Evolutionary conservation across 1,140 invertebrate species (phyloP).

Genomic region (roundworm (Caenorhabditis elegans)): DNA sequence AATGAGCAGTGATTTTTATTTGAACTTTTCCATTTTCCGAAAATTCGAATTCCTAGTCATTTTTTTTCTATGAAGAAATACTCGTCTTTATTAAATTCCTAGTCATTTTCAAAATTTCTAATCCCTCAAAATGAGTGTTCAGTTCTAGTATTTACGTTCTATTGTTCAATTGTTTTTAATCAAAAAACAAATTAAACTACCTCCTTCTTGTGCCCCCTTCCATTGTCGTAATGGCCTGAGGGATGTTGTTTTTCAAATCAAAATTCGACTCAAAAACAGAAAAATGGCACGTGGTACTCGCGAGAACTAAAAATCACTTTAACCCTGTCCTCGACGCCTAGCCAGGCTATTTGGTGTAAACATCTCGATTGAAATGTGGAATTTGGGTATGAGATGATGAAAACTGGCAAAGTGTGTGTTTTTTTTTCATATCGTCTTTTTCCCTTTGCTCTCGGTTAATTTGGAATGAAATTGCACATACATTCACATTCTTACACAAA

Average conservation of each 20-base stretch:
- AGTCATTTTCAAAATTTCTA: too few species aligned
- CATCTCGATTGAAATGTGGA: background rate
- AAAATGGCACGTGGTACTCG: background rate
- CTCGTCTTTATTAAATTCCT: too few species aligned
- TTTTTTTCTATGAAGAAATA: too few species aligned
- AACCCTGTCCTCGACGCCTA: background rate
- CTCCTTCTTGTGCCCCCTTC: background rate
- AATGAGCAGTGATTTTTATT: too few species aligned
- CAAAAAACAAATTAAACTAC: slow-evolving; percentile 6
- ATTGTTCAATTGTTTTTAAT: background rate
- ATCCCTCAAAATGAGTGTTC: too few species aligned
- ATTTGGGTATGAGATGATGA: slow-evolving; percentile 1
- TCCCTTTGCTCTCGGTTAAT: too few species aligned
- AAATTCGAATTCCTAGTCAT: too few species aligned
- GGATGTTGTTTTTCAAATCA: background rate
- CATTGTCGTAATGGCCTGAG: background rate
- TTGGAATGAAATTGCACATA: too few species aligned
- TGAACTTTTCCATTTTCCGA: too few species aligned
- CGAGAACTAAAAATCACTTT: slow-evolving; percentile 10
- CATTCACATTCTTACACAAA: background rate
- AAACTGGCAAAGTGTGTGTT: too few species aligned
- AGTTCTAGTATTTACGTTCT: too few species aligned
- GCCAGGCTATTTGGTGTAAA: background rate
- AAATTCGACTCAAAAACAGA: slow-evolving; percentile 14
- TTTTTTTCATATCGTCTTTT: background rate